Percentiles rank a stretch among this genome's conserved stretches.
Conservation (phyloP, 2,888 invertebrate species). For the Agrochola litura region DNA sequence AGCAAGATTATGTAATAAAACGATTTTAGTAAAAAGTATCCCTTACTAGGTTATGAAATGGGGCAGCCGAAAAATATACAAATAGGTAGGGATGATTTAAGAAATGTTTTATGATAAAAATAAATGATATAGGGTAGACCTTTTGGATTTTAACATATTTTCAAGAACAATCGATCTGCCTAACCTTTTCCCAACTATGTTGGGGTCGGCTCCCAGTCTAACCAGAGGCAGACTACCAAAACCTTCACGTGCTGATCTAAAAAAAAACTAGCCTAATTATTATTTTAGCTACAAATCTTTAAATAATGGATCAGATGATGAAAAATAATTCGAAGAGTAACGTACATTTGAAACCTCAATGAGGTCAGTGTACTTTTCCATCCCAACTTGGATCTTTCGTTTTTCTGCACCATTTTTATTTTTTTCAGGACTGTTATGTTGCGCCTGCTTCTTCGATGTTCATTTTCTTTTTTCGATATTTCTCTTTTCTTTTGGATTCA, state of each 20-base stretch:
- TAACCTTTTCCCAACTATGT: no score
- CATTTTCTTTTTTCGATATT: constrained; percentile 9
- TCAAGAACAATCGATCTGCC: no score
- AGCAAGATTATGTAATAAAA: no score
- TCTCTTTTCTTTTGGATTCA: neutral
- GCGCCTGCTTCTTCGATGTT: neutral
- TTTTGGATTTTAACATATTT: no score
- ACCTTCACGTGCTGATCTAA: no score
- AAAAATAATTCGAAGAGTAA: neutral
- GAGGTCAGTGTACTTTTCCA: neutral
- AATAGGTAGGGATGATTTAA: neutral
- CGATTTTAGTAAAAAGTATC: no score
- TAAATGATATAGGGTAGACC: no score
- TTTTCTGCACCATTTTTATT: neutral
- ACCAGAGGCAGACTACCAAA: no score
- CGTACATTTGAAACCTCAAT: neutral
- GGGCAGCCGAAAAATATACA: neutral
- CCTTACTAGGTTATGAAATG: no score
- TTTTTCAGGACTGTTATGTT: constrained; percentile 8
- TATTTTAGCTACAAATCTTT: neutral
- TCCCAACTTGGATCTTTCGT: neutral
- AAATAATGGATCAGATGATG: neutral
- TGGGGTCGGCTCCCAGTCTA: no score
- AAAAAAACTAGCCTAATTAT: neutral
- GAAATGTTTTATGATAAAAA: neutral